A percentile compares a stretch with the other conserved stretches of the same genome.
phyloP scores from a whole-genome alignment of 2,797 vertebrate genomes.

The Pantherophis vulpinus region DNA sequence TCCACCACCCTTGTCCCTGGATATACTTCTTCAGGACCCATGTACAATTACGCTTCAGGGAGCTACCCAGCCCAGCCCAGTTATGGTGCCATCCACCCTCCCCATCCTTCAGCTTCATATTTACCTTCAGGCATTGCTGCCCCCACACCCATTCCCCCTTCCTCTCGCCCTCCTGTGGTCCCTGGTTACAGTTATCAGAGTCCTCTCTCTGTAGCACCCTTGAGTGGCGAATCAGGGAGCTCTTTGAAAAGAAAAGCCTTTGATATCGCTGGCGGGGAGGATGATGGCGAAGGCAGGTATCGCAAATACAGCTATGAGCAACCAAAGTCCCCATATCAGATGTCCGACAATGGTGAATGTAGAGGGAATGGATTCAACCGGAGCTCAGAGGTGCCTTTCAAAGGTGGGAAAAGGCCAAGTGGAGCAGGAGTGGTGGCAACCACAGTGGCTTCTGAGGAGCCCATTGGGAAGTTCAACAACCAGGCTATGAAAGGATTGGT shows the following conservation, averaged over 20 bases:
- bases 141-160: slow-evolving; percentile 81
- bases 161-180: slow-evolving; percentile 75
- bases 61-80: slow-evolving; percentile 84
- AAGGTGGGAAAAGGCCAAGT: slow-evolving; percentile 61
- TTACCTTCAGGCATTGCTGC: slow-evolving; percentile 83
- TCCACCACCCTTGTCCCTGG: slow-evolving; percentile 81
- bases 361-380: slow-evolving; percentile 80
- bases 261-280: slow-evolving; percentile 80
- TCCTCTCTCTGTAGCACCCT: slow-evolving; percentile 42
- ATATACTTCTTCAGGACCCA: slow-evolving; percentile 82
- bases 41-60: slow-evolving; percentile 86
- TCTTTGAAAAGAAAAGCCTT: slow-evolving; percentile 91
- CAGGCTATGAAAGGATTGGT: slow-evolving; percentile 78
- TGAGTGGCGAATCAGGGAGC: slow-evolving; percentile 64
- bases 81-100: slow-evolving; percentile 80
- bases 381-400: slow-evolving; percentile 68
- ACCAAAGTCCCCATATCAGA: slow-evolving; percentile 79
- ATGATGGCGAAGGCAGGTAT: slow-evolving; percentile 81
- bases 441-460: slow-evolving; percentile 33
- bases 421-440: slow-evolving; percentile 46
- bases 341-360: slow-evolving; percentile 84
- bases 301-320: slow-evolving; percentile 89
- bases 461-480: slow-evolving; percentile 65
- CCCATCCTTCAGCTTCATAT: slow-evolving; percentile 82
- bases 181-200: slow-evolving; percentile 85